Evolutionary conservation across 2,797 vertebrate genomes (phyloP), one percentile per base, ranked within the genome.

Genomic region (Mergus octosetaceus): DNA sequence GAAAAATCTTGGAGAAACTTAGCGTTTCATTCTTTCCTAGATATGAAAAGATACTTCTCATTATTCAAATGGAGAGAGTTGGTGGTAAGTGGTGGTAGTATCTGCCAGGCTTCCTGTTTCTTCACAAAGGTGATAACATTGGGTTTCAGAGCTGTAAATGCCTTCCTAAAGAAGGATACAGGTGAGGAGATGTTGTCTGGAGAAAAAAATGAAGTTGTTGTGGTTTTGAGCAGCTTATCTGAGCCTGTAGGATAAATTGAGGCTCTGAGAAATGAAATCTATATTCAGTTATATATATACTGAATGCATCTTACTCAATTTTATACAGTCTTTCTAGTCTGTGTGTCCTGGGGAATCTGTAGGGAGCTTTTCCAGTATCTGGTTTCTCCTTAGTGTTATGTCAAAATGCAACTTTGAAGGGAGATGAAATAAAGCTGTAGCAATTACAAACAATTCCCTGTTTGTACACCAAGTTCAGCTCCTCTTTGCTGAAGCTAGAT

Each of bases 401-500:
- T 57, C 36, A 64, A 30, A 56, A 6, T 27, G 30, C 36, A 39
- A 1, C 34, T 61, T 45, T 7, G 24, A 51, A 62, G 20, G 57
- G 11, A 80, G 45, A 13, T 19, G 62, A 45, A 47, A 7, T 24
- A 32, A 88, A 72, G 32, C 36, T 90, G 54, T 60, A 87, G 25
- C 22, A 30, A 16, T 41, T 69, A 49, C n/a, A 30, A 4, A 34
- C 1, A 51, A 25, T 25, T 25, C 41, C 19, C n/a, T 69, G 8
- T 38, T 28, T 30, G 11, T 43, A 16, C 1, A 6, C 8, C 25
- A 4, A 0, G 8, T 32, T 21, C 24, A 22, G 4, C 28, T 14
- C 6, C 4, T 70, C 13, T 83, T 75, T 61, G 19, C 60, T 76
- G 6, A 22, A 72, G 30, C 36, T 57, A 57, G 39, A 22, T 13